A percentile compares a stretch with the other conserved stretches of the same genome.
Evolutionary conservation across 2,888 invertebrate species (phyloP).

Genomic region (Drosophila pseudotalamancana): DNA sequence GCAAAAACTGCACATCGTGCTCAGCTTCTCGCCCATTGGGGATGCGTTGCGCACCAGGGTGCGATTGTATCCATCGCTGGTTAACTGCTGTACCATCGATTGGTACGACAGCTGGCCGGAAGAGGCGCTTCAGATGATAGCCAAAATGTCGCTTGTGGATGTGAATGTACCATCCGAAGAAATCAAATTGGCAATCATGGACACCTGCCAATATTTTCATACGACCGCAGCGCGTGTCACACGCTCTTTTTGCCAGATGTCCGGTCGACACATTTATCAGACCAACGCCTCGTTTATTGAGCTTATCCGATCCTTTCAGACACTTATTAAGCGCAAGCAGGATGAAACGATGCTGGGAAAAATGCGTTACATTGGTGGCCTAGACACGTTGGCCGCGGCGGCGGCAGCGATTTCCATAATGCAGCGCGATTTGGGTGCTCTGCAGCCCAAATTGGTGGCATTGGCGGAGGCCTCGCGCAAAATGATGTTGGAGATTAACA

Average conservation of each 20-base stretch:
- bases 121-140: slow-evolving; percentile 93
- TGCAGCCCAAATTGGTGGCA: slow-evolving; percentile 92
- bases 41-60: slow-evolving; percentile 91
- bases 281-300: slow-evolving; percentile 96
- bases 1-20: slow-evolving; percentile 92
- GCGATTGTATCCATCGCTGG: slow-evolving; percentile 94
- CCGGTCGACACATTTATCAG: slow-evolving; percentile 91
- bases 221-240: slow-evolving; percentile 89
- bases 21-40: slow-evolving; percentile 92
- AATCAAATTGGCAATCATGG: slow-evolving; percentile 88
- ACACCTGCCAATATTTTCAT: slow-evolving; percentile 95
- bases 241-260: slow-evolving; percentile 87
- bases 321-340: slow-evolving; percentile 89
- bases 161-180: slow-evolving; percentile 86
- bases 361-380: slow-evolving; percentile 91
- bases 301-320: slow-evolving; percentile 91
- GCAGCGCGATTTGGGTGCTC: slow-evolving; percentile 90
- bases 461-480: slow-evolving; percentile 92
- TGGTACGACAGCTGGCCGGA: slow-evolving; percentile 97
- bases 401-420: slow-evolving; percentile 92
- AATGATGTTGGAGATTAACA: slow-evolving; percentile 91
- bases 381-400: slow-evolving; percentile 92
- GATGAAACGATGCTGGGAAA: slow-evolving; percentile 89
- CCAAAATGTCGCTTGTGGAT: slow-evolving; percentile 89
- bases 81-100: slow-evolving; percentile 96